Conservation (phyloP, 2,888 invertebrate species). For the Mystacides longicornis region DNA sequence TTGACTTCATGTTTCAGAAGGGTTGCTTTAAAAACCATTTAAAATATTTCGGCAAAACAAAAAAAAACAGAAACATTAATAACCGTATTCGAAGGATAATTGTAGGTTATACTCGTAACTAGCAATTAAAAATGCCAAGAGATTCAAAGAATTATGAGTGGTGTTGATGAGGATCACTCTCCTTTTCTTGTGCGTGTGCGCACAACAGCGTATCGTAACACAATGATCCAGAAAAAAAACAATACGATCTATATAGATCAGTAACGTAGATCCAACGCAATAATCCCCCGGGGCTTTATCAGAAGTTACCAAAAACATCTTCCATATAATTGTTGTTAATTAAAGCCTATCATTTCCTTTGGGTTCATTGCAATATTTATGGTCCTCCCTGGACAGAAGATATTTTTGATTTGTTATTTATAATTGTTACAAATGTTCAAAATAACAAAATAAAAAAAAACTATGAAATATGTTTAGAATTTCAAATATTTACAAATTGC, state of each 20-base stretch:
- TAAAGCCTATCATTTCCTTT: constrained; percentile 5
- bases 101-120: constrained; percentile 21
- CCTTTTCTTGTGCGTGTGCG: constrained; percentile 3
- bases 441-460: not conserved
- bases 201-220: too few relatives aligned
- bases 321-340: constrained; percentile 22
- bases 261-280: constrained; percentile 7
- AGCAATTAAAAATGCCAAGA: constrained; percentile 23
- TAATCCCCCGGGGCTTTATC: constrained; percentile 22
- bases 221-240: too few relatives aligned
- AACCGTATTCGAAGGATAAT: constrained; percentile 18
- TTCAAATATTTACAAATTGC: not conserved
- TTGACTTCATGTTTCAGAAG: not conserved
- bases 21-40: not conserved
- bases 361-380: constrained; percentile 14
- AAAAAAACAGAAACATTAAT: constrained; percentile 16
- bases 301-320: constrained; percentile 24
- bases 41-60: constrained; percentile 1
- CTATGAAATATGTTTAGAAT: not conserved
- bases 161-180: constrained; percentile 15
- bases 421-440: constrained; percentile 3
- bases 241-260: too few relatives aligned
- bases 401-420: constrained; percentile 4
- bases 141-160: constrained; percentile 18
- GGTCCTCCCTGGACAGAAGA: not conserved